Conservation (phyloP, 2,797 vertebrate genomes). For the Myotis myotis region DNA sequence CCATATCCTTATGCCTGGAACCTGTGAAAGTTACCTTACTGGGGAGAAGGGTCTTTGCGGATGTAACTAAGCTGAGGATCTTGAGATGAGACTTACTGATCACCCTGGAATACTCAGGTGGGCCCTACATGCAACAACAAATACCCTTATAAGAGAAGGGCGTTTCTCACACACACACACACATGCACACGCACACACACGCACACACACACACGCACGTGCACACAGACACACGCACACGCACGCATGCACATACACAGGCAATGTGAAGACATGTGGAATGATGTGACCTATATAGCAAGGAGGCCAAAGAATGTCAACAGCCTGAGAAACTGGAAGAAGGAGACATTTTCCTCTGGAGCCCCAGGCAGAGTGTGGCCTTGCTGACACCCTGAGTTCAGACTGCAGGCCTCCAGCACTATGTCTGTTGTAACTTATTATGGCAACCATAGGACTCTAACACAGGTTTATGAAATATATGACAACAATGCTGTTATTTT, state of each 20-base stretch:
- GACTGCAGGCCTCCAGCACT: background rate
- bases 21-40: background rate
- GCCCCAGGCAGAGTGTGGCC: background rate
- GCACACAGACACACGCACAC: no score
- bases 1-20: background rate
- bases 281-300: background rate
- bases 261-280: background rate
- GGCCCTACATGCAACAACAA: background rate
- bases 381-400: background rate
- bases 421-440: background rate
- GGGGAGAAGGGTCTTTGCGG: background rate
- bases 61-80: background rate
- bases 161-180: background rate
- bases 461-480: background rate
- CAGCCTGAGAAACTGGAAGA: background rate
- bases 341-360: background rate
- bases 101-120: background rate
- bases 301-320: background rate
- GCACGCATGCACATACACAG: no score
- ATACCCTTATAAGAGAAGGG: background rate
- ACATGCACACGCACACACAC: no score
- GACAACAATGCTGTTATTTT: background rate
- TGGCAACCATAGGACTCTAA: background rate
- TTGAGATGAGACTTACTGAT: background rate
- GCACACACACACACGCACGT: no score